These are phyloP conservation scores for Threskiornis aethiopicus DNA, from an alignment of 2,797 vertebrate species.

Conservation along the genomic window DNA sequence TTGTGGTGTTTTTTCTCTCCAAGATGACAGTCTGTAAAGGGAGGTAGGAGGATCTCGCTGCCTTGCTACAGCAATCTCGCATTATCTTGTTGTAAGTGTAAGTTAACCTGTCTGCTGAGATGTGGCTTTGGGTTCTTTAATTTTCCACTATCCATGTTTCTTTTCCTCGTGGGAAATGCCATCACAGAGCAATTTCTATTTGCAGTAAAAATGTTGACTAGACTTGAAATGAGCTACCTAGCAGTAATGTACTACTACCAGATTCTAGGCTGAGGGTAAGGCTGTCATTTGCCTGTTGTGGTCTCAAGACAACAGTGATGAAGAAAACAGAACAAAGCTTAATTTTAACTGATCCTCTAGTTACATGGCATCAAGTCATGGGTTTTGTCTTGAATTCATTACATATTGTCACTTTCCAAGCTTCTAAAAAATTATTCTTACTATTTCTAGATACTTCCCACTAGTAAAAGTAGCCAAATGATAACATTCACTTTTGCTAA, in stretches of 20 bases:
- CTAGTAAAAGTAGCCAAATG: conserved; percentile 95
- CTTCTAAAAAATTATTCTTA: neutral
- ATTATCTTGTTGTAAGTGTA: neutral
- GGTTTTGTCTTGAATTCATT: neutral
- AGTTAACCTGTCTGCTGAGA: neutral
- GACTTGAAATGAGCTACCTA: neutral
- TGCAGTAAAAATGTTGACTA: neutral
- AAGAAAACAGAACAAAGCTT: neutral
- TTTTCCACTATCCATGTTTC: neutral
- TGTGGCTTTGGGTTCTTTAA: neutral
- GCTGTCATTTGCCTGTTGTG: neutral
- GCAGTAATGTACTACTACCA: neutral
- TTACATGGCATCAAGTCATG: neutral
- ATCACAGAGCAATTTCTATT: neutral
- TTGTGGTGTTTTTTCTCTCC: neutral
- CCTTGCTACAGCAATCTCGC: neutral
- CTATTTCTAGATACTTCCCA: conserved; percentile 87
- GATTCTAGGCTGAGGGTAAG: neutral
- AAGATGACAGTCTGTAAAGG: neutral
- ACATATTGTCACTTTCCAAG: neutral
- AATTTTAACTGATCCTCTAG: neutral
- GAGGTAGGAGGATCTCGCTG: neutral
- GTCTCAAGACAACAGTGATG: neutral
- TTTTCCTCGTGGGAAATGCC: neutral
- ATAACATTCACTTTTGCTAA: conserved; percentile 96